Evolutionary conservation across 2,113 vertebrate genomes (phyloP), one percentile per base, ranked within the genome.

Genomic region (Mungos mungo): DNA sequence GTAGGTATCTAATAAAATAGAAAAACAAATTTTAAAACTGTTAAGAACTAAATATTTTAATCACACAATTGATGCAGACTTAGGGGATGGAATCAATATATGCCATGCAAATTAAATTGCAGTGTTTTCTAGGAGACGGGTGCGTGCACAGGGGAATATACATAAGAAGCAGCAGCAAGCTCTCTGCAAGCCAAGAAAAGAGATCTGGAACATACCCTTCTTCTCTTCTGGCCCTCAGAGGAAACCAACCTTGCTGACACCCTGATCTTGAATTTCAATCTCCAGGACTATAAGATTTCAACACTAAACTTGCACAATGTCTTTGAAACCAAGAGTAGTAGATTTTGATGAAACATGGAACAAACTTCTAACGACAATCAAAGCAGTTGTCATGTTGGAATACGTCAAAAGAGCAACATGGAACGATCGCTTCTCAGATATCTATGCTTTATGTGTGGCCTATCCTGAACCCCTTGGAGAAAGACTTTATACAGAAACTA

Each of bases 281-380:
- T 41, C 41, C 41, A 41, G 41, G 41, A 41, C 41, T 41, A 41
- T 99, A 99, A 99, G 99, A 98, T 99, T 98, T 98, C 98, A 99
- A 99, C 98, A 99, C 98, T 99, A 99, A 99, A 98, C 97, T 98
- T 98, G 98, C 99, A 99, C 99, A 97, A 99, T 99, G 99, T 99
- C 99, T 99, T 99, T 99, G 98, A 99, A 99, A 99, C 99, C 99
- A 97, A 99, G 99, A 99, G 99, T 99, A 98, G 99, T 99, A 99
- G 99, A 99, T 98, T 99, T 99, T 96, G 99, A 99, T 97, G 99
- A 99, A 99, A 99, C 99, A 99, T 99, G 99, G 99, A 99, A 99
- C 99, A 99, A 99, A 98, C 99, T 99, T 98, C 98, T 99, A 97
- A 99, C 99, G 83, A 99, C 99, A 91, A 99, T 99, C 99, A 99